phyloP scores from a whole-genome alignment of 2,888 invertebrate species.

The Pterostichus niger region DNA sequence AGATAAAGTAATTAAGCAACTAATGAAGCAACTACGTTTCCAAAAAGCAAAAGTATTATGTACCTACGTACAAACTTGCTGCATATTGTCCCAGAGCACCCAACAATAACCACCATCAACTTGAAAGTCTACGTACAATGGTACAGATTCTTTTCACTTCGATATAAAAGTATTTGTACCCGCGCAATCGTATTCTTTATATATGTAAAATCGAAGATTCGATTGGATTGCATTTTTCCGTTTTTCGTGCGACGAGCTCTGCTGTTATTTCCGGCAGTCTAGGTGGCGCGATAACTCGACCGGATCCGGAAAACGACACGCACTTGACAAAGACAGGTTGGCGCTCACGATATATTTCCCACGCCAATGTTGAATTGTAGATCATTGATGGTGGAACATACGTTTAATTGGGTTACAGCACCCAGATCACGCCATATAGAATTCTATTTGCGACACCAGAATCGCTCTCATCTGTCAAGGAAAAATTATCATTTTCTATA shows the following conservation, averaged over 20 bases:
- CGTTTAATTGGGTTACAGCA: too few species aligned
- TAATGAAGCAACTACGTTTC: too few species aligned
- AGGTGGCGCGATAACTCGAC: conserved; percentile 35
- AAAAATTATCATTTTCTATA: too few species aligned
- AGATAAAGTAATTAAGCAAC: too few species aligned
- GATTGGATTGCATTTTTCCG: conserved; percentile 50
- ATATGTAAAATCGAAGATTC: conserved; percentile 57
- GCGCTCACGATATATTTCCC: background rate
- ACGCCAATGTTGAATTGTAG: background rate
- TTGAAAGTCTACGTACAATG: conserved; percentile 6
- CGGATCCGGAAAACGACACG: conserved; percentile 37
- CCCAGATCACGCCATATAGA: too few species aligned
- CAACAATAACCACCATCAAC: conserved; percentile 11
- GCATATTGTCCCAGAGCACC: conserved; percentile 7
- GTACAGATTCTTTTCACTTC: background rate
- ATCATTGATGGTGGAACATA: background rate
- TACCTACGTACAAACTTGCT: conserved; percentile 31
- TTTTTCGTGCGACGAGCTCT: conserved; percentile 12
- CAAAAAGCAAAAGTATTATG: background rate
- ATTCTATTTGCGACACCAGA: too few species aligned
- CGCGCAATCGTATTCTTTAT: conserved; percentile 39
- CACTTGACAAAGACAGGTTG: conserved; percentile 20
- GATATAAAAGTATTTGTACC: conserved; percentile 29
- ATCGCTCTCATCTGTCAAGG: too few species aligned
- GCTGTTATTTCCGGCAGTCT: conserved; percentile 38